These are phyloP conservation scores for Turnix velox DNA, from an alignment of 2,113 vertebrate species.

Conservation along the genomic window DNA sequence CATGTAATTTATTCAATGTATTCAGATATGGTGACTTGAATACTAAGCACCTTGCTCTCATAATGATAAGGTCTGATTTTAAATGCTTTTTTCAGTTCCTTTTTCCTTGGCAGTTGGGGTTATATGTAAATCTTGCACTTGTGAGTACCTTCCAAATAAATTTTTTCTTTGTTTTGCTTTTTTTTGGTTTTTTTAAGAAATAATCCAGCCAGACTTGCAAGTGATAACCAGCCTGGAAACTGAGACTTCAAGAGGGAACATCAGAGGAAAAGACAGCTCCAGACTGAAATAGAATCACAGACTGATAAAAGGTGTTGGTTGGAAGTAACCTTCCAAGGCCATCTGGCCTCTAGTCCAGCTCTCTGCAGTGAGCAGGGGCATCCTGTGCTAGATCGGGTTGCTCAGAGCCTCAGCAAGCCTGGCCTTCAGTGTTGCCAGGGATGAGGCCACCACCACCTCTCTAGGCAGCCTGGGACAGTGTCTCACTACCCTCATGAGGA, in stretches of 20 bases:
- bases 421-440: no score
- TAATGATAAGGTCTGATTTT: background rate
- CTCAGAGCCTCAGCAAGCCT: no score
- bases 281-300: background rate
- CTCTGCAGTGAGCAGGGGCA: no score
- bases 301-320: no score
- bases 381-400: no score
- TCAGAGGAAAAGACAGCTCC: background rate
- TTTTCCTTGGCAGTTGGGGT: background rate
- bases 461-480: no score
- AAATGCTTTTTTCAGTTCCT: background rate
- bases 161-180: background rate
- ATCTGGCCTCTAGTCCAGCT: no score
- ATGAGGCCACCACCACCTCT: no score
- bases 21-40: background rate
- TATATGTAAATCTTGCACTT: background rate
- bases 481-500: no score
- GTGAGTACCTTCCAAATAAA: background rate
- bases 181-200: background rate
- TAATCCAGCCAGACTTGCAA: background rate
- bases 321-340: no score
- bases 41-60: background rate
- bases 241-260: background rate
- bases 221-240: background rate
- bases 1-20: conserved; percentile 11